Conservation (phyloP, 1,140 invertebrate genomes). For the Armadillidium nasatum region DNA sequence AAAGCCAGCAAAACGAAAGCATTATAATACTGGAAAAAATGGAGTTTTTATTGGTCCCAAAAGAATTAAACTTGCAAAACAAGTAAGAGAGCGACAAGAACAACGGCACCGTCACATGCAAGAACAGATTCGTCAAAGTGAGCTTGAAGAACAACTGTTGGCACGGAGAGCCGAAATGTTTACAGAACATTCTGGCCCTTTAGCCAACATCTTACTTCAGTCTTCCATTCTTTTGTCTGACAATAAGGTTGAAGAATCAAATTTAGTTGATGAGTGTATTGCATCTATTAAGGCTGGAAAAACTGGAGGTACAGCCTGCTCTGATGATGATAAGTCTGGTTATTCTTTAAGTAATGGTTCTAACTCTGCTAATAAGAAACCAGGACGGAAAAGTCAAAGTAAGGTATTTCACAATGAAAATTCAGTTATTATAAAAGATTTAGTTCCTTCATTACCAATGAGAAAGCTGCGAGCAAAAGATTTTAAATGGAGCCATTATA, state of each 20-base stretch:
- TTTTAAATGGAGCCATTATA: slow-evolving; percentile 45
- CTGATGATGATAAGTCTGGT: slow-evolving; percentile 33
- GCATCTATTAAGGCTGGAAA: slow-evolving; percentile 39
- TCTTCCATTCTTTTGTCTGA: slow-evolving; percentile 42
- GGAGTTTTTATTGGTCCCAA: slow-evolving; percentile 43
- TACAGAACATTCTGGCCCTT: slow-evolving; percentile 37
- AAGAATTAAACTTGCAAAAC: slow-evolving; percentile 37
- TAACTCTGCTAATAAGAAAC: slow-evolving; percentile 29
- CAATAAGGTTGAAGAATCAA: slow-evolving; percentile 38
- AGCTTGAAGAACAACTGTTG: slow-evolving; percentile 40
- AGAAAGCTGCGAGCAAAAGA: slow-evolving; percentile 42
- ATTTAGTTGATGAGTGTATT: slow-evolving; percentile 41
- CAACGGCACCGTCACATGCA: slow-evolving; percentile 37
- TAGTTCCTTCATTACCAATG: slow-evolving; percentile 28
- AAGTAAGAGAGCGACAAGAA: slow-evolving; percentile 40
- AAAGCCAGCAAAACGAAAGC: slow-evolving; percentile 38
- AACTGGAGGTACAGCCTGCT: slow-evolving; percentile 8
- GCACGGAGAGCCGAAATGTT: slow-evolving; percentile 35
- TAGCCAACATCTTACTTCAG: slow-evolving; percentile 42
- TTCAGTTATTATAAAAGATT: slow-evolving; percentile 38
- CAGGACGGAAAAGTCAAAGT: slow-evolving; percentile 29
- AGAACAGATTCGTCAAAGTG: slow-evolving; percentile 38
- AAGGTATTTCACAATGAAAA: slow-evolving; percentile 44
- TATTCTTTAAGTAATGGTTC: slow-evolving; percentile 14
- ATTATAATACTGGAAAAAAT: slow-evolving; percentile 34